Base-by-base conservation (phyloP, 2,113 vertebrate species). In the Corythornis cristatus region DNA sequence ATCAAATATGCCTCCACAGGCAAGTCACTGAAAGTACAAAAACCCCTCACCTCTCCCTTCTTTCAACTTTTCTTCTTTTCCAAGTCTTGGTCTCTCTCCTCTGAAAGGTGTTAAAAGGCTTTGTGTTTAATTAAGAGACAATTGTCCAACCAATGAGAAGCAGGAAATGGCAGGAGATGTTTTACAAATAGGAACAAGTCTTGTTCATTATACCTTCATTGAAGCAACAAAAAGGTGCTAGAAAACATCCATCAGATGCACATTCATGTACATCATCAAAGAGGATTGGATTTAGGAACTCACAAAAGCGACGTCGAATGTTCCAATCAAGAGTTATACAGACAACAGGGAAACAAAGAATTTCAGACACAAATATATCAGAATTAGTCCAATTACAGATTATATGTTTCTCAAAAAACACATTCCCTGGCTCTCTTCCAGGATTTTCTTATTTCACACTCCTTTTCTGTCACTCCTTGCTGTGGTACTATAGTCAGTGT, bases 171-270 rank as follows among this genome's bases (percentile, higher is more conserved):
- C 95, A 96, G 91, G 92, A 95, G 96, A 96, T 97, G 95, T 98
- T 98, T 98, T 97, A 98, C 97, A 97, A 98, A 98, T 97, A 97
- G 96, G 96, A 98, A 98, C 97, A 97, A 98, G 98, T 97, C 97
- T 96, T 98, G 96, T 97, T 98, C 97, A 97, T 98, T 98, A 97
- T 97, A 93, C 93, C 87, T 97, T 98, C 98, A 98, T 97, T 98
- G 97, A 98, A 92, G 96, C 95, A 97, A 98, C 97, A 98, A 98
- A 96, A 98, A 97, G 97, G 97, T 97, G 85, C 96, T 98, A 97
- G 97, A 98, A 98, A 98, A 97, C 98, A 98, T 96, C 97, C 97
- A 97, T 98, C 97, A 97, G 96, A 97, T 93, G 78, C 90, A 96
- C 97, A 98, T 97, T 97, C 97, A 97, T 95, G 90, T 88, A 90